Base-by-base conservation (phyloP, 2,888 invertebrate species). In the Chymomyza procnemis region DNA sequence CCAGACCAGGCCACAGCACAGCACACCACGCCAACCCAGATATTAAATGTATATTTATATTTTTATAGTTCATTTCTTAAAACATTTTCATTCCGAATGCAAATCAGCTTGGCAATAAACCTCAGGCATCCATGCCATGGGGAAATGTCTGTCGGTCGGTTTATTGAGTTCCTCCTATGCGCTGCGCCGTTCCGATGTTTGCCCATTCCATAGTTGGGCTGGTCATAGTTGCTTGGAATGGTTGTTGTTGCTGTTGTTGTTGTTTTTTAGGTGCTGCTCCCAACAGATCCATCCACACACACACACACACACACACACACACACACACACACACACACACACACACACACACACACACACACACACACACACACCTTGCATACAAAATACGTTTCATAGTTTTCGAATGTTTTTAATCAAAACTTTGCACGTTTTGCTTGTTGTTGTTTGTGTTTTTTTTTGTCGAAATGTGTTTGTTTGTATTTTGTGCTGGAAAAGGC, bases 81-180 rank as follows among this genome's bases (percentile, higher is more conserved):
- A 41, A 41, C 3, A 0, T 12, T 12, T 12, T 41, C n/a, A n/a
- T 41, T 41, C 34, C 0, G 12, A 41, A 41, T 41, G 34, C 34
- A 41, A 41, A 41, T 41, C 34, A 41, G 34, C 34, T 3, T 12
- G 3, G 12, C 34, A 41, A 41, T 41, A 41, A 41, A 41, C 34
- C 12, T 12, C 34, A 41, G 34, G 12, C 34, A 12, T 41, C 9
- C 12, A 41, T 41, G 34, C 9, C 9, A 41, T 30, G 12, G 9
- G 3, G 34, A 12, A 41, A 41, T 12, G 34, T 41, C 34, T 41
- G 34, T 41, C 34, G 34, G 58, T 74, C 85, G 85, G 85, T 80
- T 80, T 80, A 85, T 80, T 80, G 65, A 69, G 76, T 70, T 75
- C n/a, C n/a, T n/a, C n/a, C 61, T 59, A 62, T 66, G 52, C 50